Evolutionary conservation across 1,140 invertebrate species (phyloP).

Genomic region (Drosophila fuyamai): DNA sequence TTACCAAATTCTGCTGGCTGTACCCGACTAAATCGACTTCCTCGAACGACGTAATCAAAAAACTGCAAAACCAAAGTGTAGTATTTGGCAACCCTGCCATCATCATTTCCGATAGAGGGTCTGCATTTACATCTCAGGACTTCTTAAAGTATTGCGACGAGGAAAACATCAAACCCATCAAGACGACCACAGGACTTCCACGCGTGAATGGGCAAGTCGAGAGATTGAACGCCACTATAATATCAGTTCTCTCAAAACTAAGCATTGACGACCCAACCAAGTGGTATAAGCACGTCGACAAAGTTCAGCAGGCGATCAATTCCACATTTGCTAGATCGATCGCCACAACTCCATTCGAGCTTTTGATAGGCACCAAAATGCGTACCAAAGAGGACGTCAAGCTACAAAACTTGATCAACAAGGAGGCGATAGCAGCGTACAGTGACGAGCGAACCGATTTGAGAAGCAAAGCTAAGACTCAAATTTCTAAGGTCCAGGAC

Average conservation of each 20-base stretch:
- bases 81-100: neutral
- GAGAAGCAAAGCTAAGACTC: too few species aligned
- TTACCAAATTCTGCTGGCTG: neutral
- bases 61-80: neutral
- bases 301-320: neutral
- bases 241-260: neutral
- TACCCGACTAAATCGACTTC: too few species aligned
- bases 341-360: too few species aligned
- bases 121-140: neutral
- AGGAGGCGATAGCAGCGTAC: too few species aligned
- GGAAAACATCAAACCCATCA: neutral
- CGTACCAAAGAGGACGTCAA: too few species aligned
- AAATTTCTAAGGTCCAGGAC: neutral
- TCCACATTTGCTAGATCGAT: too few species aligned
- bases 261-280: slow-evolving; percentile 1
- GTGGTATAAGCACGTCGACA: neutral
- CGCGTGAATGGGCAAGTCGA: neutral
- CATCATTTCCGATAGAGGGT: neutral
- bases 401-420: too few species aligned
- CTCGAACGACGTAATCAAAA: neutral
- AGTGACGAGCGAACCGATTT: too few species aligned
- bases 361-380: too few species aligned
- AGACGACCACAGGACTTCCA: slow-evolving; percentile 2
- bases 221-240: slow-evolving; percentile 1
- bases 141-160: neutral